phyloP scores from a whole-genome alignment of 2,888 invertebrate species.

The Nomada hirtipes region DNA sequence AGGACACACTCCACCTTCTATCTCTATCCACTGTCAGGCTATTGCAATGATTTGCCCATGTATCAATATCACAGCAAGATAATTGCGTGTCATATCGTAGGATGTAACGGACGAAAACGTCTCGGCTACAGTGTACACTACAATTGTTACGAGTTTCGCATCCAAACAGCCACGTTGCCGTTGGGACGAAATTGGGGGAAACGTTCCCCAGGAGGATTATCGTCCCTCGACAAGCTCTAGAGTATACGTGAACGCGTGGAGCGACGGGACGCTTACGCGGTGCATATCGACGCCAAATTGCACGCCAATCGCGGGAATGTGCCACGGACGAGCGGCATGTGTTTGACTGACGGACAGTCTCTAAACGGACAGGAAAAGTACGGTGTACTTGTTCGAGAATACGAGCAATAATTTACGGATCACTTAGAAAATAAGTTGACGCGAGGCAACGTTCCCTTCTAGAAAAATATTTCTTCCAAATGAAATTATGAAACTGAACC shows the following conservation, averaged over 20 bases:
- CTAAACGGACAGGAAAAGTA: constrained; percentile 5
- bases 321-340: constrained; percentile 38
- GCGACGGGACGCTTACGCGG: constrained; percentile 27
- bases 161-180: constrained; percentile 34
- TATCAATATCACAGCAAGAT: background rate
- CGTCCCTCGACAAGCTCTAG: constrained; percentile 58
- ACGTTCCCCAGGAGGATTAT: constrained; percentile 62
- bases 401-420: background rate
- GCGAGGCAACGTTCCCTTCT: too few species aligned
- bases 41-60: background rate
- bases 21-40: background rate
- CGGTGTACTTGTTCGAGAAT: background rate
- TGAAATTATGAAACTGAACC: background rate
- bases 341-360: constrained; percentile 32
- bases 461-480: background rate
- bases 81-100: constrained; percentile 39
- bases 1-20: background rate
- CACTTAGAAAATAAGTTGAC: too few species aligned
- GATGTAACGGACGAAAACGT: constrained; percentile 25
- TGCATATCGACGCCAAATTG: constrained; percentile 58
- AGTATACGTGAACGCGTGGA: constrained; percentile 2
- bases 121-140: constrained; percentile 19
- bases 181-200: constrained; percentile 58
- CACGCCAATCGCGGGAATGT: constrained; percentile 29
- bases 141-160: constrained; percentile 52